phyloP scores from a whole-genome alignment of 2,113 vertebrate species.

The Pipa parva region DNA sequence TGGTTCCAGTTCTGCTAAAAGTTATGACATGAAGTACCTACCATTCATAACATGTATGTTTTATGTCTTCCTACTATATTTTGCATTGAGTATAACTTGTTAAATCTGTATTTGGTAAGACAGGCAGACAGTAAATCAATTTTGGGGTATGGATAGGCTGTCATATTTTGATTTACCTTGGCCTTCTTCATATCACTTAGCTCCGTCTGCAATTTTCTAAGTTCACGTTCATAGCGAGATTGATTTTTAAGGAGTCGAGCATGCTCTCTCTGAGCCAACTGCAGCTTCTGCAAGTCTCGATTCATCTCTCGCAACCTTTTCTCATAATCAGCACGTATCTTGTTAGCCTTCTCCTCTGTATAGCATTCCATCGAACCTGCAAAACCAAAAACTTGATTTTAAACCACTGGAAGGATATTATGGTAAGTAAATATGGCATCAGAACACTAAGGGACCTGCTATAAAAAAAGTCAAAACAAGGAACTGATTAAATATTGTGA shows the following conservation, averaged over 20 bases:
- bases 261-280: constrained; percentile 90
- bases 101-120: too few species aligned
- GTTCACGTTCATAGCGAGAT: constrained; percentile 84
- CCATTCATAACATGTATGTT: too few species aligned
- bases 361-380: constrained; percentile 90
- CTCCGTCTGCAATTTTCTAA: constrained; percentile 88
- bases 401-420: too few species aligned
- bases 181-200: constrained; percentile 97
- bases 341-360: constrained; percentile 91
- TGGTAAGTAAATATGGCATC: too few species aligned
- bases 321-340: constrained; percentile 90
- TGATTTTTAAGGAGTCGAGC: constrained; percentile 93
- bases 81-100: too few species aligned
- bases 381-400: neutral
- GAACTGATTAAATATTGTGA: neutral
- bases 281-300: constrained; percentile 88
- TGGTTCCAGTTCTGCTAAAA: too few species aligned
- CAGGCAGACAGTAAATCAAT: too few species aligned
- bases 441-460: accelerated
- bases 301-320: constrained; percentile 97
- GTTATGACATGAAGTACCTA: too few species aligned
- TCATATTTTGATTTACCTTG: constrained; percentile 70
- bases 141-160: too few species aligned
- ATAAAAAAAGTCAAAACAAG: neutral
- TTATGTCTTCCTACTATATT: too few species aligned